Evolutionary conservation across 2,797 vertebrate genomes (phyloP).

Genomic region (Echiichthys vipera): DNA sequence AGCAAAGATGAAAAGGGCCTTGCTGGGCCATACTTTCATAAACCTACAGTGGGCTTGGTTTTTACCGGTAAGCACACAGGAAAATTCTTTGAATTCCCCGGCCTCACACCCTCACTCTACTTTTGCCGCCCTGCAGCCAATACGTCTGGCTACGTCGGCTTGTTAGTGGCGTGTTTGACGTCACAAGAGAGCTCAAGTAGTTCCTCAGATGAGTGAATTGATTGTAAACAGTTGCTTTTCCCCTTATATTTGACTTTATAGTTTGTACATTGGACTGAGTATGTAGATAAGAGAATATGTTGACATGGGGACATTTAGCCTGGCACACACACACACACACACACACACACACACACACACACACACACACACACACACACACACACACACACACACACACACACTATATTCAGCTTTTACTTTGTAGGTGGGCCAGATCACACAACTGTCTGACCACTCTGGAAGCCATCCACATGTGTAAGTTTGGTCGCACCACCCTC

Average conservation of each 20-base stretch:
- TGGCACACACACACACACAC: slow-evolving; percentile 14
- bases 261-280: slow-evolving; percentile 69
- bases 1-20: slow-evolving; percentile 70
- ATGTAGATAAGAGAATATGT: slow-evolving; percentile 48
- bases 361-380: slow-evolving; percentile 10
- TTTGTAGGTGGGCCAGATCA: slow-evolving; percentile 65
- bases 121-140: slow-evolving; percentile 63
- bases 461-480: slow-evolving; percentile 50
- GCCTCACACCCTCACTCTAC: slow-evolving; percentile 64
- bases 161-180: slow-evolving; percentile 67
- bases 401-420: slow-evolving; percentile 26
- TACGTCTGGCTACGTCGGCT: slow-evolving; percentile 34
- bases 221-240: no score
- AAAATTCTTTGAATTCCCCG: slow-evolving; percentile 79
- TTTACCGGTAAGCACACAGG: slow-evolving; percentile 65
- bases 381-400: slow-evolving; percentile 11
- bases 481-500: slow-evolving; percentile 45
- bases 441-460: slow-evolving; percentile 46
- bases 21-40: slow-evolving; percentile 67
- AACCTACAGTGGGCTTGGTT: slow-evolving; percentile 65
- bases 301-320: slow-evolving; percentile 33
- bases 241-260: slow-evolving; percentile 27
- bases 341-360: slow-evolving; percentile 16
- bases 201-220: slow-evolving; percentile 40
- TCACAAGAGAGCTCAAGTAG: slow-evolving; percentile 64